Evolutionary conservation across 2,113 vertebrate species (phyloP).

Genomic region (Eulemur rufifrons): DNA sequence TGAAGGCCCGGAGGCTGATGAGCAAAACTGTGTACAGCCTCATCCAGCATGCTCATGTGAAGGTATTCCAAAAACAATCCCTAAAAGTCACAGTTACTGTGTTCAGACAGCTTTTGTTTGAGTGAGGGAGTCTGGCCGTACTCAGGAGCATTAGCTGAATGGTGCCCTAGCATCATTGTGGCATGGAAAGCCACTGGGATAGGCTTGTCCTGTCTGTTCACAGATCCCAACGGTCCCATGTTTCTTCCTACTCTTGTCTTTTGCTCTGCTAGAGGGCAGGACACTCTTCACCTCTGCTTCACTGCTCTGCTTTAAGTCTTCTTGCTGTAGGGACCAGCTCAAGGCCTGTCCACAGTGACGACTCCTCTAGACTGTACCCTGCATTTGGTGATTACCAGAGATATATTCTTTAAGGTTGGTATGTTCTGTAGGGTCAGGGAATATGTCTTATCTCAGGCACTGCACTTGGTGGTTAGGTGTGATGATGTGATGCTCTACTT

Average conservation of each 20-base stretch:
- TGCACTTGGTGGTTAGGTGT: not conserved
- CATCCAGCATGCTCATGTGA: not conserved
- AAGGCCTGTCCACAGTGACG: not conserved
- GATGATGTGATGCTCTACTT: not conserved
- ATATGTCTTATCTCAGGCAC: not conserved
- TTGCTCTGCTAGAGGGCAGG: not conserved
- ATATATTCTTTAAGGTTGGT: not conserved
- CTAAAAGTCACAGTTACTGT: not conserved
- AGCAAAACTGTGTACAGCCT: not conserved
- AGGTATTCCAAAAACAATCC: not conserved
- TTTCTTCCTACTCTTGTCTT: not conserved
- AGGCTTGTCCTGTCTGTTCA: not conserved
- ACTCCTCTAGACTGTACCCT: not conserved
- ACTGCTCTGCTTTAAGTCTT: not conserved
- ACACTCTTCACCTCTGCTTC: not conserved
- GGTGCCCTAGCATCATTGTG: not conserved
- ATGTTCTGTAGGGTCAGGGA: not conserved
- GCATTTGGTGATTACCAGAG: not conserved
- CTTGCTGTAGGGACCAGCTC: not conserved
- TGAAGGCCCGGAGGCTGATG: not conserved
- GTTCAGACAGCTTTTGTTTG: slow-evolving; percentile 24
- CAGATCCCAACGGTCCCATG: not conserved
- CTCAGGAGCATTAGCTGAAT: not conserved
- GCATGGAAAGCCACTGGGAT: not conserved
- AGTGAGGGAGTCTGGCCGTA: not conserved